Percentiles rank a stretch among this genome's conserved stretches.
phyloP scores from a whole-genome alignment of 2,888 invertebrate genomes.

The Camptogramma bilineatum region DNA sequence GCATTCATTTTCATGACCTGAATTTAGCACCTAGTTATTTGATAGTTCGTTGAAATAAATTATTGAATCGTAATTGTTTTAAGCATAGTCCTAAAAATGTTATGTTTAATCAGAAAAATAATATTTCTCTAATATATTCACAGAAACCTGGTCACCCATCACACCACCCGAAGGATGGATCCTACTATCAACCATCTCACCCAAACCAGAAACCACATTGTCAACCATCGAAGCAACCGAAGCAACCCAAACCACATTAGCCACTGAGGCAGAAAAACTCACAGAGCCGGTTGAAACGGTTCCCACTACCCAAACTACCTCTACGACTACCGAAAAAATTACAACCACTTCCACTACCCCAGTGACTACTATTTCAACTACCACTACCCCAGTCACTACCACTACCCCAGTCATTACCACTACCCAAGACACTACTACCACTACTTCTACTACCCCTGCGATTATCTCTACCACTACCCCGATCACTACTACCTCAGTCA shows the following conservation, averaged over 20 bases:
- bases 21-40: too few relatives aligned
- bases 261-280: conserved; percentile 43
- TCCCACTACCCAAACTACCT: conserved; percentile 12
- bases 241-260: conserved; percentile 38
- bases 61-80: too few relatives aligned
- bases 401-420: conserved; percentile 10
- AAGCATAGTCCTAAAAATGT: background rate
- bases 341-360: conserved; percentile 25
- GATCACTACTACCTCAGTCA: conserved; percentile 13
- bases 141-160: conserved; percentile 87
- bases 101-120: background rate
- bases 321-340: conserved; percentile 28
- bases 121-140: conserved; percentile 43
- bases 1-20: too few relatives aligned
- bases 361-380: conserved; percentile 14
- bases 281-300: conserved; percentile 1
- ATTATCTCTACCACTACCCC: conserved; percentile 3
- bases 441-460: background rate
- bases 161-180: conserved; percentile 89
- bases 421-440: conserved; percentile 10
- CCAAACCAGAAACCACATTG: conserved; percentile 64
- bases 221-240: conserved; percentile 46
- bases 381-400: conserved; percentile 11
- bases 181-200: conserved; percentile 73
- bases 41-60: too few relatives aligned